Base-by-base conservation (phyloP, 2,113 vertebrate species). In the Oxygymnocypris stewartii region DNA sequence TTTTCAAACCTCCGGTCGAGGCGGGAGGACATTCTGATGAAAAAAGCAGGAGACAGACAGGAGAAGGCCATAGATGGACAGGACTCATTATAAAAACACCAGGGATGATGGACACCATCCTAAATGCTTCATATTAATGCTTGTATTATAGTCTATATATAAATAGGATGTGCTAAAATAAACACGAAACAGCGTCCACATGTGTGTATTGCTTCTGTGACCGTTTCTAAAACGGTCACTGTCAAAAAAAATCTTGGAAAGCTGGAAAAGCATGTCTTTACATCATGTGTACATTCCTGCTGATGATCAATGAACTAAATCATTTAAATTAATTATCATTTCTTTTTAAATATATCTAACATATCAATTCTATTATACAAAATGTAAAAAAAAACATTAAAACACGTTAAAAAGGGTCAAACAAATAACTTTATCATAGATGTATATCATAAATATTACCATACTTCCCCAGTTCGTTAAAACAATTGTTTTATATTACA, bases 61-160 rank as follows among this genome's bases (percentile, higher is more conserved):
- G 78, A 86, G 90, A 89, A 90, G 92, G 90, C 88, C 88, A 91
- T 88, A 92, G 90, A 42, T 65, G 47, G 65, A 42, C 76, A 40
- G 65, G 2, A 59, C 49, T 65, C 49, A 63, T 82, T n/a, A 79
- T 63, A 7, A 65, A 76, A 85, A 54, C 54, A 65, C 9, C 44
- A 47, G 35, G 31, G 16, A 14, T 81, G 93, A 91, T 87, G 92
- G 92, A 91, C 88, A 90, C 1, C 47, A 54, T 37, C 40, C 42
- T 67, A 28, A 74, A 35, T n/a, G 79, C 51, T 75, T 47, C 51
- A 40, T 42, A 23, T 73, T 54, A 35, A n/a, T 37, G 67, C 31
- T 65, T 81, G 42, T 59, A 40, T 40, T 28, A 25, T 42, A 4
- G 49, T 20, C 28, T 31, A 9, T 44, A 16, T 81, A 65, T 44